Base-by-base conservation (phyloP, 2,888 invertebrate species). In the Andrena dorsata region DNA sequence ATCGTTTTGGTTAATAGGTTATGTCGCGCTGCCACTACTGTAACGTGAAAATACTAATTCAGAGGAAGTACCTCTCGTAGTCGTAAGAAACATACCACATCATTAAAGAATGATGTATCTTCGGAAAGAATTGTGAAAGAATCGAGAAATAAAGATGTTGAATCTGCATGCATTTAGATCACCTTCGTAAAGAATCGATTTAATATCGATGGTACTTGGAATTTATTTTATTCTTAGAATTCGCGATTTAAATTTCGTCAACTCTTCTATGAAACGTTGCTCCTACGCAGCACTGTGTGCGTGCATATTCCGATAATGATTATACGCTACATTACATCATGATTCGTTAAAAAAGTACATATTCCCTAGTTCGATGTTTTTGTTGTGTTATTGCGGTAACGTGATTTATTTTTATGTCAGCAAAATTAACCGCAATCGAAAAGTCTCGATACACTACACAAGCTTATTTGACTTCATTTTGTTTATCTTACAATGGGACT, bases 1-100 rank as follows among this genome's bases (percentile, higher is more conserved):
- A 72, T 73, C 26, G 26, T 35, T 60, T 26, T 26, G 13, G 10
- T 41, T 79, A 32, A 73, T 66, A 89, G 88, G 89, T 88, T 88
- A 88, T 89, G 82, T 87, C 63, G 71, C 64, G 77, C 61, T 88
- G 79, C 88, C 88, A 88, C 87, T 80, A 85, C 60, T 51, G 72
- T 51, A 84, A 84, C 83, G 69, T 81, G 66, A 88, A 88, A 87
- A 68, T 69, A 88, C 88, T 80, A 80, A 53, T 68, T 53, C 66
- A 49, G 41, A 20, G 30, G 32, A 49, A 60, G 26, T 73, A 32
- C 51, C 60, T 65, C 32, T 26, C 32, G 28, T 53, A 69, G 65
- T 26, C 32, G 28, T 53, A 69, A 69, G 47, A 60, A 41, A 80
- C 61, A 70, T 61, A 60, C 20, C 32, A 32, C 28, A 56, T 78